Conservation (phyloP, 2,113 vertebrate species). For the Ellobius talpinus region DNA sequence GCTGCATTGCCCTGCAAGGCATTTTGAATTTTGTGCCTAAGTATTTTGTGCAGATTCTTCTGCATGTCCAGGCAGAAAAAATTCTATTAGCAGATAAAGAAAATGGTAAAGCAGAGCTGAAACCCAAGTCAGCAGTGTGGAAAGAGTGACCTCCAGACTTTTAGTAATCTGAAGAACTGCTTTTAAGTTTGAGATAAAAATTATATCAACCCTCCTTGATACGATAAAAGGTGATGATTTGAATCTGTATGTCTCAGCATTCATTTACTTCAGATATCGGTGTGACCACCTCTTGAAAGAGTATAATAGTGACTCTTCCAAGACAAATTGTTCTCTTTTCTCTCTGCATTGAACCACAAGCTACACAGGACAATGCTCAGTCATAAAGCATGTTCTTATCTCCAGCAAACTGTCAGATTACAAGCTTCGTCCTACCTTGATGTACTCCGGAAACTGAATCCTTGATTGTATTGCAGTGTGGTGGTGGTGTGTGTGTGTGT, state of each 20-base stretch:
- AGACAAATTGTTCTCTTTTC: background rate
- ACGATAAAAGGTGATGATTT: constrained; percentile 32
- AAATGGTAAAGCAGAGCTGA: constrained; percentile 12
- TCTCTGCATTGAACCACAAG: background rate
- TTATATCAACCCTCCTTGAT: background rate
- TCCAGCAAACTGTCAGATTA: background rate
- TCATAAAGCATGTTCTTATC: background rate
- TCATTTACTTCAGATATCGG: background rate
- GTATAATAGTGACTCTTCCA: background rate
- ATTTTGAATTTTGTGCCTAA: constrained; percentile 60
- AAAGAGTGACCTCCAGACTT: background rate
- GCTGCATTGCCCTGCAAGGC: constrained; percentile 33
- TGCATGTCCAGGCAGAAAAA: background rate
- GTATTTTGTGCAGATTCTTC: constrained; percentile 60
- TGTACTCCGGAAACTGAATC: background rate
- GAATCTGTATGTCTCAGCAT: background rate
- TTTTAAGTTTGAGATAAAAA: constrained; percentile 24
- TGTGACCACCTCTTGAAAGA: constrained; percentile 1
- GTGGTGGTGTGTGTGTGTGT: background rate
- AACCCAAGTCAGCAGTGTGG: background rate
- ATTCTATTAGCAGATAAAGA: constrained; percentile 43
- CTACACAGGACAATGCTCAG: background rate
- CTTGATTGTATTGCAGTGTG: background rate
- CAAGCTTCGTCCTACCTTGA: background rate
- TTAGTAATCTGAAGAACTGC: background rate